Base-by-base conservation (phyloP, 2,797 vertebrate species). In the Pseudomugil tenellus region DNA sequence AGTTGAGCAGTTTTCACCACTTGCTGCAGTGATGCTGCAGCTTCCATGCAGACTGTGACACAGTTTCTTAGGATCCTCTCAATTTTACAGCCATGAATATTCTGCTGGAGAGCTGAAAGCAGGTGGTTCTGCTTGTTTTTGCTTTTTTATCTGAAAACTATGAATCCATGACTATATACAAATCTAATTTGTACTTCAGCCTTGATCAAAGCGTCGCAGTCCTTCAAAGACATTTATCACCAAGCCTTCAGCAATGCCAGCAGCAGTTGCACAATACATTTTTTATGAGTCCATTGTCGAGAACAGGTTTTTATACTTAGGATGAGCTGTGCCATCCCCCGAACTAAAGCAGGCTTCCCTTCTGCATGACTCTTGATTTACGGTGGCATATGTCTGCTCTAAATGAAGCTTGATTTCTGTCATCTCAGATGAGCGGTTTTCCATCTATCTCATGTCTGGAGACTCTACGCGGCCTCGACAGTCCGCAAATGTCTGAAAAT, bases 401-500 rank as follows among this genome's bases (percentile, higher is more conserved):
- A 58, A 68, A 70, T 31, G 13, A 51, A 31, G 19, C 48, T 63
- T 21, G 57, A 74, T 49, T 75, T 57, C 37, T 55, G 48, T 37
- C 31, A 66, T 49, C 16, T 60, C 53, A 14, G 62, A 79, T 25
- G 16, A 79, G 51, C 67, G 70, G 49, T 35, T 65, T 77, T 53
- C 4, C n/a, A 43, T 75, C 52, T 55, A 58, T 6, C 10, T 55
- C 63, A 17, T 0, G 3, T 54, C 37, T 59, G 14, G 26, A 16
- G 39, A 41, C 25, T 57, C 21, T 55, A 32, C 35, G 12, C 19
- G 32, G 28, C 0, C 17, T 16, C 16, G 19, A 63, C 35, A 35
- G 23, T 26, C 41, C 21, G 61, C 58, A 5, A 46, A 63, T 58
- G 37, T 84, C 61, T 69, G 59, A 54, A 72, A 74, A 70, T 57